Base-by-base conservation (phyloP, 2,113 vertebrate genomes). In the Bagarius yarrelli region DNA sequence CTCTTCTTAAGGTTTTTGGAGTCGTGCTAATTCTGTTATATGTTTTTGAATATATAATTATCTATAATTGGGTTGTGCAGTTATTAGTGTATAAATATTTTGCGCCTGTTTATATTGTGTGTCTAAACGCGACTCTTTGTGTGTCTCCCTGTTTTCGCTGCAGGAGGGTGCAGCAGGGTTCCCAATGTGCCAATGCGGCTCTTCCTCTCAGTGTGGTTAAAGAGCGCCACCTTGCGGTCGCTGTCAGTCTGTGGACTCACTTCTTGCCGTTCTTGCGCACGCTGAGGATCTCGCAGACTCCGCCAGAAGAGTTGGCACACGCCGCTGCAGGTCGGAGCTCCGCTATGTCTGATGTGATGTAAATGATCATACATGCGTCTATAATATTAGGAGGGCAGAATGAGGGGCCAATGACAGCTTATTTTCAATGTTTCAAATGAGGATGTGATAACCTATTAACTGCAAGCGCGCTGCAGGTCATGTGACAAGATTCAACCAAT, bases 171-270 rank as follows among this genome's bases (percentile, higher is more conserved):
- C 94, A 95, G 80, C 91, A 95, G 83, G 93, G 92, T 44, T 86
- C 90, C 84, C 91, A 86, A 88, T 50, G 76, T 67, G 86, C 81
- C 18, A 89, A 87, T 84, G 79, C 90, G 66, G 72, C 82, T 12
- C 91, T 92, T 66, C 77, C 88, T 67, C 89, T 86, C 91, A 93
- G 86, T 79, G 89, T 83, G 82, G 94, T 92, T 90, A 98, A 95
- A 95, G 97, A 99, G 95, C 93, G 90, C 94, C 98, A 98, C 92
- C 96, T 96, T 91, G 96, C 95, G 87, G 94, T 95, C 4, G 95
- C 96, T 73, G 83, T 85, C 1, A 92, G 94, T 16, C 94, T 98
- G 16, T 99, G 98, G 98, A 93, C 86, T 30, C 96, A 98, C 86
- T 98, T 98, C 90, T 98, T 97, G 83, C 94, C 96, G 4, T 97